A percentile compares a stretch with the other conserved stretches of the same genome.
These are phyloP conservation scores for Mesorhabditis sp. DNA, from an alignment of 2,888 invertebrate species.

Conservation along the genomic window DNA sequence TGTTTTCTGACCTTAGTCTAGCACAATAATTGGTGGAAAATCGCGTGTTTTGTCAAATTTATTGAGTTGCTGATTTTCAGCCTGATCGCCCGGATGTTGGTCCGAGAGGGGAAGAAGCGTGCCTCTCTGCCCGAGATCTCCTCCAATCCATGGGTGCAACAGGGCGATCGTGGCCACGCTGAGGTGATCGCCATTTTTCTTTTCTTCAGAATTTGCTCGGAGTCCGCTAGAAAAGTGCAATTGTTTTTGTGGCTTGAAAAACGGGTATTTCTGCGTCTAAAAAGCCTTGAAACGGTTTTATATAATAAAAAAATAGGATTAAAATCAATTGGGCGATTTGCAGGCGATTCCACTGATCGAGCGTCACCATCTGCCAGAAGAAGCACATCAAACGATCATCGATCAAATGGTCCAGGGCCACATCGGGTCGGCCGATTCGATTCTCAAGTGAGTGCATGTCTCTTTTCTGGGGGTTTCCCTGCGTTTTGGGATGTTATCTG, in stretches of 20 bases:
- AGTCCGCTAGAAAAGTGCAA: background rate
- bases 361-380: conserved; percentile 82
- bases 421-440: conserved; percentile 88
- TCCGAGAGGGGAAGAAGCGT: conserved; percentile 84
- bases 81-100: conserved; percentile 86
- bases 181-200: conserved; percentile 18
- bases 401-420: conserved; percentile 93
- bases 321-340: conserved; percentile 14
- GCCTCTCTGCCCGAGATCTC: conserved; percentile 83
- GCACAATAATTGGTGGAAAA: too few relatives aligned
- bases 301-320: background rate
- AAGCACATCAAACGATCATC: conserved; percentile 81
- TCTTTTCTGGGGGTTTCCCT: conserved; percentile 10
- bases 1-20: too few relatives aligned
- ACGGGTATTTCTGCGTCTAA: background rate
- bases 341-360: conserved; percentile 66
- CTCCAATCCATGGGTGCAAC: conserved; percentile 66
- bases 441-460: conserved; percentile 68
- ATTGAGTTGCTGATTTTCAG: conserved; percentile 60
- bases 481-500: too few relatives aligned
- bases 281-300: background rate
- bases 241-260: background rate
- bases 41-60: too few relatives aligned
- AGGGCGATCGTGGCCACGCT: conserved; percentile 54
- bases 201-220: background rate